Percentiles rank a stretch among this genome's conserved stretches.
Conservation (phyloP, 2,888 invertebrate species). For the Torymus tubicola region DNA sequence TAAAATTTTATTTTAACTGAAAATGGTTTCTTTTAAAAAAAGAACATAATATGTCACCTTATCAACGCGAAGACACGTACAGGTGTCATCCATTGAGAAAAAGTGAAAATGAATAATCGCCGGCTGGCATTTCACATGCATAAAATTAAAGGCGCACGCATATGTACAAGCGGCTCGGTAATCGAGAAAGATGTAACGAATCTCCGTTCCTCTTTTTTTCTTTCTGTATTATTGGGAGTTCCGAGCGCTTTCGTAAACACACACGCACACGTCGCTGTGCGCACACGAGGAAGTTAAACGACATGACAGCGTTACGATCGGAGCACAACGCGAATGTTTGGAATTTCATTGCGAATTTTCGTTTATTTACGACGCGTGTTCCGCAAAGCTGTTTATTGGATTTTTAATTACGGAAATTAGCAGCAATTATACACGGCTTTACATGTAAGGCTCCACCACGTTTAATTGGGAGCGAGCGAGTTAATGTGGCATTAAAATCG, state of each 20-base stretch:
- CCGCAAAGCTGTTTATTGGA: constrained; percentile 25
- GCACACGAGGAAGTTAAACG: constrained; percentile 19
- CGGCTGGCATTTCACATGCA: too few species aligned
- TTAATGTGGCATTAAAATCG: too few species aligned
- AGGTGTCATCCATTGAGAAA: too few species aligned
- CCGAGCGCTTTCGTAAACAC: constrained; percentile 25
- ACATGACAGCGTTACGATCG: constrained; percentile 28
- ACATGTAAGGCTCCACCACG: background rate
- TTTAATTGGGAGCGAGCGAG: too few species aligned
- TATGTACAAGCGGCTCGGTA: background rate
- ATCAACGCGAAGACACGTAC: too few species aligned
- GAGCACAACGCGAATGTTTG: too few species aligned
- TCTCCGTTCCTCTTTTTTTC: constrained; percentile 18
- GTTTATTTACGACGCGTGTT: background rate
- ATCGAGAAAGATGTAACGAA: constrained; percentile 14
- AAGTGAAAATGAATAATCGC: too few species aligned
- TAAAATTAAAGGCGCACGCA: too few species aligned
- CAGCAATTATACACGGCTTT: too few species aligned
- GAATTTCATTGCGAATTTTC: background rate
- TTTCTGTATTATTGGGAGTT: constrained; percentile 22
- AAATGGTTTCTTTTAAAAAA: too few species aligned
- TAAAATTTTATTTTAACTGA: too few species aligned
- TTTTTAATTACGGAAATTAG: constrained; percentile 21
- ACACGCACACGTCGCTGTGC: constrained; percentile 3
- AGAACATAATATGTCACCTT: too few species aligned